phyloP scores from a whole-genome alignment of 2,797 vertebrate genomes.

The Euthynnus affinis region DNA sequence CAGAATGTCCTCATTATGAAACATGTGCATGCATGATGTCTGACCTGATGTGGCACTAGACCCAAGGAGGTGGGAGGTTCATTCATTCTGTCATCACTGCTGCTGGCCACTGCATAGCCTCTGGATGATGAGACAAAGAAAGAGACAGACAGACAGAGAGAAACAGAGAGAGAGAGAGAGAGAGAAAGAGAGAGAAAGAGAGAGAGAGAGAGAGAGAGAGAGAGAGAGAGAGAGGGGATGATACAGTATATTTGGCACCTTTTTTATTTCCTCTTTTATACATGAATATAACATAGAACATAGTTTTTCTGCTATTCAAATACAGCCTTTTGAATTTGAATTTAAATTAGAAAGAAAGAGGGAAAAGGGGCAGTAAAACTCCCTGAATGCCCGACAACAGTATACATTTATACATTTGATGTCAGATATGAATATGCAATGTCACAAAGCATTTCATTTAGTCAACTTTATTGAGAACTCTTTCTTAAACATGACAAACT shows the following conservation, averaged over 20 bases:
- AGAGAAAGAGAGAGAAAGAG: conserved; percentile 24
- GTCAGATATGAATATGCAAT: not conserved
- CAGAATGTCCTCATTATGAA: not conserved
- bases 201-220: not conserved
- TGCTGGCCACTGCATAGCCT: conserved; percentile 96
- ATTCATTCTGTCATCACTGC: conserved; percentile 98
- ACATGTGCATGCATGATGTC: conserved; percentile 28
- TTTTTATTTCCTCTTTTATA: too few species aligned
- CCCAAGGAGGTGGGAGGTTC: conserved; percentile 97
- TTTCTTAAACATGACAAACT: conserved; percentile 2
- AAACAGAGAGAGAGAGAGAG: conserved; percentile 47
- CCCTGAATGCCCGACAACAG: not conserved
- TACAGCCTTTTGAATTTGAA: not conserved
- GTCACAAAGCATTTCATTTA: not conserved
- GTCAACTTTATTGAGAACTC: not conserved
- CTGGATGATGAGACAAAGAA: conserved; percentile 73
- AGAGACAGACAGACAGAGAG: conserved; percentile 35
- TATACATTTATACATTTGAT: not conserved
- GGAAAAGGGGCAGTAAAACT: not conserved
- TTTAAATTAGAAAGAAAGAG: not conserved
- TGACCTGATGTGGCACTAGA: conserved; percentile 98
- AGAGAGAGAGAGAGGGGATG: conserved; percentile 43
- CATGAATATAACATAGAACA: too few species aligned
- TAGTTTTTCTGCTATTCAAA: too few species aligned
- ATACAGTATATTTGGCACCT: too few species aligned